Evolutionary conservation across 2,888 invertebrate species (phyloP), one percentile per base, ranked within the genome.

Genomic region (Drosophila buzzatii): DNA sequence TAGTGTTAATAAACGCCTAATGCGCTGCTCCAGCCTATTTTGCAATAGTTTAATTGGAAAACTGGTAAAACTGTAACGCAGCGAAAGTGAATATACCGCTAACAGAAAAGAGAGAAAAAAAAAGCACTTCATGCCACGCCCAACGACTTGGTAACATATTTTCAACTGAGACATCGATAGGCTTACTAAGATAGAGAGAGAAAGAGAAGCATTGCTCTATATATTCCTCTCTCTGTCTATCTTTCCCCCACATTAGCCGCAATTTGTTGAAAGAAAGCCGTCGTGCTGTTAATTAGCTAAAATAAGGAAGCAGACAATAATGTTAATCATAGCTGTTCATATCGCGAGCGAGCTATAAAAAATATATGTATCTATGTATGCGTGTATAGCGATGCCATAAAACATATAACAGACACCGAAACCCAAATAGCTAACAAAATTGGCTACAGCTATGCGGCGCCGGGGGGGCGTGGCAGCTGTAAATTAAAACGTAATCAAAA

Each of bases 301-400:
- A 89, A 87, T 85, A 82, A 85, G 89, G 85, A 89, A 85, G 90
- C 88, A 71, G 80, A 79, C 77, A 64, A 67, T 70, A 71, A 79
- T 70, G 71, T 73, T 85, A 86, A 89, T 85, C 63, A 82, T 76
- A 81, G 64, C 55, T 51, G 56, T 35, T 39, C 47, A 39, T 81
- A 87, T 75, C 69, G 72, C 70, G 55, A 67, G 61, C 73, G 51
- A 7, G 70, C 81, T 79, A 83, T 85, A 68, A 83, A 81, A 81
- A 23, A 14, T 35, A 18, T 18, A 18, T 9, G 16, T 45, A 3
- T 33, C 5, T 16, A 31, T 23, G 23, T 2, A 23, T 23, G 23
- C 2, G 16, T n/a, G n/a, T 31, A 80, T 84, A 88, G 81, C 87
- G 81, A 57, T 49, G 33, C 82, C 86, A 84, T 80, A 71, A 70